Conservation (phyloP, 2,797 vertebrate species). For the Potorous gilbertii region DNA sequence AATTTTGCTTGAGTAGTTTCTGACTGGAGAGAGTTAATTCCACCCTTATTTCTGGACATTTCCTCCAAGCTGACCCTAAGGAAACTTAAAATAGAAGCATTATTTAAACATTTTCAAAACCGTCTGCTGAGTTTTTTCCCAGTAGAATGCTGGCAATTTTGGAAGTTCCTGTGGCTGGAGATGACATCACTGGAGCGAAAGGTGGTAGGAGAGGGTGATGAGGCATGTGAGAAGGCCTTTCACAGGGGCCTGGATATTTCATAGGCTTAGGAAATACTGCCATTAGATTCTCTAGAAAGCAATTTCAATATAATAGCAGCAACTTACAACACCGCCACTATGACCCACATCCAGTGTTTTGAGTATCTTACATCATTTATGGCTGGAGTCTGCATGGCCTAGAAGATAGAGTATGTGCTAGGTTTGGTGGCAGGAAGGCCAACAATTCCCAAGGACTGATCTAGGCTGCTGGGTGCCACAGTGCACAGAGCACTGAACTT, state of each 20-base stretch:
- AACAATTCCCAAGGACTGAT: neutral
- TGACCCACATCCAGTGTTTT: conserved; percentile 4
- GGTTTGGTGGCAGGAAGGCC: neutral
- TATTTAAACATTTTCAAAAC: neutral
- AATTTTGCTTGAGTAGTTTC: neutral
- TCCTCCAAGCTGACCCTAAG: neutral
- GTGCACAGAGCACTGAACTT: neutral
- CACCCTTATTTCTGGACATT: neutral
- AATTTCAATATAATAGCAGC: conserved; percentile 5
- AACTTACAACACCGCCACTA: neutral
- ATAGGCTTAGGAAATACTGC: neutral
- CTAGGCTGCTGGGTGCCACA: neutral
- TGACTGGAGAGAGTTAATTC: neutral
- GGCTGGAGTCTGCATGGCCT: neutral
- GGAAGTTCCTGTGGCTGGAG: neutral
- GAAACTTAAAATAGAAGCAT: neutral
- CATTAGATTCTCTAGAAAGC: conserved; percentile 1
- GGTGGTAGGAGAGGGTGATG: neutral
- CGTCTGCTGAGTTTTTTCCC: neutral
- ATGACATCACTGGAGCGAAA: neutral
- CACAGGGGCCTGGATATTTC: neutral
- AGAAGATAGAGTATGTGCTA: neutral
- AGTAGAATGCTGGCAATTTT: neutral
- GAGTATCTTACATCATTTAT: conserved; percentile 22
- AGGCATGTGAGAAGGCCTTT: neutral